These are phyloP conservation scores for Rhagologus leucostigma DNA, from an alignment of 2,113 vertebrate species.

Conservation along the genomic window DNA sequence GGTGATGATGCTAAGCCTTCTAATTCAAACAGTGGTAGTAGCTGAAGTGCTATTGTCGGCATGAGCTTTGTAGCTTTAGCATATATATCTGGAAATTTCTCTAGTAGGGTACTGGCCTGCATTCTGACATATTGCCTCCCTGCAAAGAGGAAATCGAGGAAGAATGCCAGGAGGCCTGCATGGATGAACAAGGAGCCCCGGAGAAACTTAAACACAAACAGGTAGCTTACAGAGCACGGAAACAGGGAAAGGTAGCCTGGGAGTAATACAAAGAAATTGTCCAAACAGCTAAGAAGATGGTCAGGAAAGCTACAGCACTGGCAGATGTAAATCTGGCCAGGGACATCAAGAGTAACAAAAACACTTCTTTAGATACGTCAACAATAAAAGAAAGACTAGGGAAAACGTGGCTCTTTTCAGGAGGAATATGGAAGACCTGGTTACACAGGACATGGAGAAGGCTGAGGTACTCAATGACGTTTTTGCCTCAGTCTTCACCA, in stretches of 20 bases:
- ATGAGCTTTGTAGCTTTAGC: neutral
- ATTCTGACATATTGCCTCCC: neutral
- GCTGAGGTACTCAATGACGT: neutral
- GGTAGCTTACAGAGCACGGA: neutral
- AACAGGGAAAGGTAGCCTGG: neutral
- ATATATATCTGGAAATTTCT: neutral
- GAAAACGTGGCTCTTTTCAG: neutral
- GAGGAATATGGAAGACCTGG: neutral
- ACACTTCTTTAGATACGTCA: neutral
- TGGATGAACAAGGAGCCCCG: neutral
- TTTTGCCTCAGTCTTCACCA: neutral
- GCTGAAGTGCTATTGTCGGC: neutral
- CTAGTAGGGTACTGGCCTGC: neutral
- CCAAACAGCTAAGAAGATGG: neutral
- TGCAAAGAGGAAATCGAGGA: neutral
- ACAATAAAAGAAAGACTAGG: neutral
- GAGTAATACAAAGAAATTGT: neutral
- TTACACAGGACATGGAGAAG: neutral
- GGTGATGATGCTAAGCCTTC: fast-evolving
- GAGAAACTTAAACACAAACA: neutral
- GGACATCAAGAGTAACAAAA: neutral
- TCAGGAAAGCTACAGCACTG: neutral
- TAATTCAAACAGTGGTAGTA: neutral
- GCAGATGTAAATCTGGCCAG: neutral
- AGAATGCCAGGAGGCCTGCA: neutral